Conservation (phyloP, 2,888 invertebrate genomes). For the Scelioninae gen. 1 region DNA sequence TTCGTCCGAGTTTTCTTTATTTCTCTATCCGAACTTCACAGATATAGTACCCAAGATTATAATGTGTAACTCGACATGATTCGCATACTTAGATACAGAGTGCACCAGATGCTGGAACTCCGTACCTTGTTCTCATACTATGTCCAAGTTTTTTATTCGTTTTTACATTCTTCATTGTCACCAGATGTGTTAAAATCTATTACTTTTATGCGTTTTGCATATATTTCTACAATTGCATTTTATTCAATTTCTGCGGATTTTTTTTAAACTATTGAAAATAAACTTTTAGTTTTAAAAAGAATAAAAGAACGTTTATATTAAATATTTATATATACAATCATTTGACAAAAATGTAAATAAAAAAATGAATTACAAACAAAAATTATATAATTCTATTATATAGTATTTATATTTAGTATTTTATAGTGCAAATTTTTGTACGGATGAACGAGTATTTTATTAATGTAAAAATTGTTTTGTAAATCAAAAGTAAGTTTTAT, state of each 20-base stretch:
- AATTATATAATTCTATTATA: too few species aligned
- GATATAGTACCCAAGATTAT: constrained; percentile 24
- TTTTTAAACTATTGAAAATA: background rate
- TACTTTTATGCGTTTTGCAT: background rate
- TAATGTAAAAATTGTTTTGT: too few species aligned
- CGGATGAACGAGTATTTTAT: too few species aligned
- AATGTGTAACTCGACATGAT: constrained; percentile 44
- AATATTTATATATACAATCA: too few species aligned
- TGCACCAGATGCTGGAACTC: constrained; percentile 13
- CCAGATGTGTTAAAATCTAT: constrained; percentile 19
- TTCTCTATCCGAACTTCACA: constrained; percentile 19
- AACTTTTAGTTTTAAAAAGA: too few species aligned
- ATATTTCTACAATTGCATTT: background rate
- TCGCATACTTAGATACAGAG: constrained; percentile 33
- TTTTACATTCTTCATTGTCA: constrained; percentile 21
- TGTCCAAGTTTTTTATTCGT: background rate
- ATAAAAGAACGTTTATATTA: too few species aligned
- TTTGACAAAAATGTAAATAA: too few species aligned
- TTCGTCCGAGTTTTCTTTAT: constrained; percentile 31
- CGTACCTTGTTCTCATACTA: constrained; percentile 2
- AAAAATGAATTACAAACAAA: too few species aligned
- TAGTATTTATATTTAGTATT: too few species aligned
- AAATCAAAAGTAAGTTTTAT: too few species aligned
- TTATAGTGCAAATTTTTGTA: too few species aligned
- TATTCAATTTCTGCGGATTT: background rate